A percentile compares a stretch with the other conserved stretches of the same genome.
Evolutionary conservation across 2,113 vertebrate species (phyloP).

Genomic region (Camelus dromedarius): DNA sequence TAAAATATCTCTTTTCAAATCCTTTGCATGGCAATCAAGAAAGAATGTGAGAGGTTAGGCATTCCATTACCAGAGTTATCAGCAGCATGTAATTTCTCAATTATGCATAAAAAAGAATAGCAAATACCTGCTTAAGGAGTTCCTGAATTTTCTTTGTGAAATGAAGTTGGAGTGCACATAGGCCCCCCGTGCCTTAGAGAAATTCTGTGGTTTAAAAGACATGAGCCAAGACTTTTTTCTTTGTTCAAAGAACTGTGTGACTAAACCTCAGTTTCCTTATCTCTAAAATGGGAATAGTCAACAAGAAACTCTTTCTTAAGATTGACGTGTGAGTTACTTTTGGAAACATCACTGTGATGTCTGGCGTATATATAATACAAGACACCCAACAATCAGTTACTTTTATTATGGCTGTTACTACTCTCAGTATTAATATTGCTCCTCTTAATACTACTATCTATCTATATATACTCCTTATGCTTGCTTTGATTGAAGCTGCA

Average conservation of each 20-base stretch:
- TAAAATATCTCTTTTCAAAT: constrained; percentile 80
- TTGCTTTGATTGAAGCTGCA: not conserved
- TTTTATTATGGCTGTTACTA: not conserved
- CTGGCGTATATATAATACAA: not conserved
- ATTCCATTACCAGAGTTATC: constrained; percentile 71
- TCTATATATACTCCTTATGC: not conserved
- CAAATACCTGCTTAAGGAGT: constrained; percentile 67
- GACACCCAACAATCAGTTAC: not conserved
- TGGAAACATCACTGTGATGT: not conserved
- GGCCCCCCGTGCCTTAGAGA: not conserved
- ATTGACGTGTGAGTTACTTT: not conserved
- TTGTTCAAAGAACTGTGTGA: not conserved
- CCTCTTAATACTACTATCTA: not conserved
- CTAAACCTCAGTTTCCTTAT: not conserved
- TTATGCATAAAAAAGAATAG: constrained; percentile 73
- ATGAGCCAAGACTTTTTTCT: not conserved
- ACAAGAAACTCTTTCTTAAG: not conserved
- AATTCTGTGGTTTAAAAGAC: not conserved
- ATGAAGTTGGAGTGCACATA: constrained; percentile 3
- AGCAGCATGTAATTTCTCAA: constrained; percentile 83
- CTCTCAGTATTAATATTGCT: not conserved
- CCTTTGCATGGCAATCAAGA: constrained; percentile 74
- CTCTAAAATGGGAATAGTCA: not conserved
- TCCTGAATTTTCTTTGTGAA: constrained; percentile 64
- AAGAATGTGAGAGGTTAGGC: constrained; percentile 77